Evolutionary conservation across 2,888 invertebrate species (phyloP).

Genomic region (Spodoptera picta): DNA sequence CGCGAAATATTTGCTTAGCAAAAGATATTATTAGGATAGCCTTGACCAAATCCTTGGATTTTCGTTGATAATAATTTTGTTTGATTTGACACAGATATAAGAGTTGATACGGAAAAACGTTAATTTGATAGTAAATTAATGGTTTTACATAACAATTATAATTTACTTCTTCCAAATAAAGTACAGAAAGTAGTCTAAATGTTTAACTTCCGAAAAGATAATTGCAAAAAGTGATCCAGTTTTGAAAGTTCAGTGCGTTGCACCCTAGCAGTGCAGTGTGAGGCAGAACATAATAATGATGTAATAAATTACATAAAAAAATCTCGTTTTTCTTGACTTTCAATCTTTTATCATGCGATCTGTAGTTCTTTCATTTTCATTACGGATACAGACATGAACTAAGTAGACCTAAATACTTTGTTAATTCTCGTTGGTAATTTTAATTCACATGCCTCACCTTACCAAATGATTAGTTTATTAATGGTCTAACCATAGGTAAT

Average conservation of each 20-base stretch:
- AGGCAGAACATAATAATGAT: slow-evolving; percentile 15
- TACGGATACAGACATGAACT: too few species aligned
- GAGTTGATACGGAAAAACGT: too few species aligned
- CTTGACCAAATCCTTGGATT: background rate
- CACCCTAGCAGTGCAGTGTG: slow-evolving; percentile 24
- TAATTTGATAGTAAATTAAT: too few species aligned
- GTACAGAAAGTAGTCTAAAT: slow-evolving; percentile 5
- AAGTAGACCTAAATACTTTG: too few species aligned
- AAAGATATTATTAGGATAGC: background rate
- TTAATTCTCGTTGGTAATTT: too few species aligned
- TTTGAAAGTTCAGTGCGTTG: slow-evolving; percentile 30
- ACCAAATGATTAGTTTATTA: too few species aligned
- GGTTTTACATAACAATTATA: too few species aligned
- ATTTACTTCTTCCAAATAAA: slow-evolving; percentile 7
- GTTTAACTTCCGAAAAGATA: slow-evolving; percentile 31
- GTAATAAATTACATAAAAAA: slow-evolving; percentile 38
- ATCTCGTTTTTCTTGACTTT: slow-evolving; percentile 1
- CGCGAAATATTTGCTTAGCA: background rate
- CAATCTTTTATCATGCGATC: background rate
- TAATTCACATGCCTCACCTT: too few species aligned
- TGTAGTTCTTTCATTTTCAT: too few species aligned
- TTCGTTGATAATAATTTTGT: background rate
- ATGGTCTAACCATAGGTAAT: too few species aligned
- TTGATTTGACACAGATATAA: background rate
- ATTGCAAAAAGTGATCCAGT: slow-evolving; percentile 22